Evolutionary conservation across 1,140 invertebrate species (phyloP), one percentile per base, ranked within the genome.

Genomic region (Halictus rubicundus): DNA sequence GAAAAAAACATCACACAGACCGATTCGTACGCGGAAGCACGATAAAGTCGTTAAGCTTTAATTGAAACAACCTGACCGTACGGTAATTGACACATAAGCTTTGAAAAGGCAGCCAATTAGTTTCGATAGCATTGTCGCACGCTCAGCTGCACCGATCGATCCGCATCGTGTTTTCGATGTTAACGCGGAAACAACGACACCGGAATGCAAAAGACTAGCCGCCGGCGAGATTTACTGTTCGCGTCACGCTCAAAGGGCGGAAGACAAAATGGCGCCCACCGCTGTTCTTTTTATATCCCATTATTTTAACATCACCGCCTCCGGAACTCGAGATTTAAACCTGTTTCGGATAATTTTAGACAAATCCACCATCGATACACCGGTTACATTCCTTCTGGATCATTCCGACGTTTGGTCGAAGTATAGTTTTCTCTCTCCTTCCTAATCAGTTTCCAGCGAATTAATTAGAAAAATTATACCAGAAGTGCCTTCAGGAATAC

Each of bases 21-120:
- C 27, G 54, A 63, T 16, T 65, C 76, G 72, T 60, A n/a, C 61
- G 25, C 70, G 78, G 64, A 65, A 84, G 27, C 52, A 25, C 65
- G 70, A 59, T 66, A 71, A 81, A 85, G 65, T 81, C 74, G 69
- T 85, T 74, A 61, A 80, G 65, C 66, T 80, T 49, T 69, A 80
- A 72, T 86, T 54, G 64, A 82, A 82, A 80, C 77, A 79, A 74
- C 25, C 68, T 86, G 73, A 75, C 71, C 75, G 65, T 82, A 39
- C 72, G 71, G 25, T 85, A 86, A 86, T 83, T 71, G 84, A 80
- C 73, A 81, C 52, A 65, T 77, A 78, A 80, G 57, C 70, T 25
- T 57, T 83, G 66, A 78, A 86, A 86, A 81, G 81, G 61, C 73
- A 66, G 59, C 74, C 78, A 83, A 87, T 87, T 87, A 81, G 49